Evolutionary conservation across 1,140 invertebrate genomes (phyloP).

Genomic region (Tenebrio molitor): DNA sequence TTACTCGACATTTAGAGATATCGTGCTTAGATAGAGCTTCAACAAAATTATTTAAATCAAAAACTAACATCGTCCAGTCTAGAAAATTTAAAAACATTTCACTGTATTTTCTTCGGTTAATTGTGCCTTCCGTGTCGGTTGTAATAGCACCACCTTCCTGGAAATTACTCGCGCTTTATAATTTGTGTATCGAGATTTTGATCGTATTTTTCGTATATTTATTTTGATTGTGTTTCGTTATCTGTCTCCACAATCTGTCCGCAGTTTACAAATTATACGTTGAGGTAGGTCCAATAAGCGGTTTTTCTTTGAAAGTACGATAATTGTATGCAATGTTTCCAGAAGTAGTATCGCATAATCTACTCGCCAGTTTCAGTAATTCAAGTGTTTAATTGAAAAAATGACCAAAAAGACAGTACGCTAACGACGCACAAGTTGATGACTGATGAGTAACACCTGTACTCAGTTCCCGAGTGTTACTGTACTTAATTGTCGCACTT

Average conservation of each 20-base stretch:
- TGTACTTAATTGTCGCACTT: constrained; percentile 24
- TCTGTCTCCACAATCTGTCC: constrained; percentile 22
- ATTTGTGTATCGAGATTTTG: constrained; percentile 33
- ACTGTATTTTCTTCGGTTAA: no score
- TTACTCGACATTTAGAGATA: no score
- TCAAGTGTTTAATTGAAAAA: no score
- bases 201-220: constrained; percentile 35
- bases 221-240: constrained; percentile 29
- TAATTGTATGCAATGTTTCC: constrained; percentile 19
- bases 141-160: not conserved
- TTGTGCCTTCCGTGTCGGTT: no score
- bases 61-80: no score
- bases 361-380: not conserved
- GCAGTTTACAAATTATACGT: constrained; percentile 21
- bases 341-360: constrained; percentile 3
- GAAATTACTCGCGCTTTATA: constrained; percentile 11
- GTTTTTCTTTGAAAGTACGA: constrained; percentile 6
- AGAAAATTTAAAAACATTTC: no score
- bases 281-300: constrained; percentile 15
- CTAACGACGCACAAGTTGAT: not conserved
- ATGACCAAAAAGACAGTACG: not conserved
- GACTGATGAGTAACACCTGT: constrained; percentile 26
- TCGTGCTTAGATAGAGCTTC: no score
- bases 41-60: no score
- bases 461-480: constrained; percentile 1